Base-by-base conservation (phyloP, 2,113 vertebrate genomes). In the Arothron firmamentum region DNA sequence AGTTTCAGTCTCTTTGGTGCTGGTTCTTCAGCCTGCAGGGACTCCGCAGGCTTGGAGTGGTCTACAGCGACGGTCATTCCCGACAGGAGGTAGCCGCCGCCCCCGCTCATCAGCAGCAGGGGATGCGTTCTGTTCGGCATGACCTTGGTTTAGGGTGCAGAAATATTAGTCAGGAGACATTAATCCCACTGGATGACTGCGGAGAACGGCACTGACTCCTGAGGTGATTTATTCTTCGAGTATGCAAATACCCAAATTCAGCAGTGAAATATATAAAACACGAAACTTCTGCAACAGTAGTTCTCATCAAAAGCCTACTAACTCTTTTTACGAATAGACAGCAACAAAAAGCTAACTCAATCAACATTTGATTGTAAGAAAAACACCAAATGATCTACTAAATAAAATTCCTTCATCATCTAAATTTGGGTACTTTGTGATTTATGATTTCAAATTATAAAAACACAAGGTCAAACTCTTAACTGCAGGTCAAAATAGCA, bases 111-210 rank as follows among this genome's bases (percentile, higher is more conserved):
- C 56, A 93, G 90, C 56, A 98, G 87, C 78, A 93, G 84, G 2
- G 97, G 97, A 81, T 97, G 96, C 51, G 96, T 98, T 82, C 97
- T 92, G 83, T 98, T 94, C 8, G 94, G 94, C 79, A 99, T 84
- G 65, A 99, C 93, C 96, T 98, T 47, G 20, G 19, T 78, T 65
- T 19, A 48, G 23, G 18, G 38, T 19, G 52, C 56, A 68, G 11
- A 67, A 41, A 68, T 2, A 20, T n/a, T 19, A 74, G 75, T 74
- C 63, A 83, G 54, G 52, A 73, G 34, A 56, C 25, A 62, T 81
- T 67, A 58, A 65, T 56, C 56, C 34, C 34, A 38, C 34, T 12
- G 34, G 34, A 38, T 38, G 9, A 38, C 34, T 45, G 11, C 11
- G 9, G 41, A 31, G 43, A 67, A 59, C 55, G 55, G 62, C 62